Percentiles rank a stretch among this genome's conserved stretches.
phyloP scores from a whole-genome alignment of 2,113 vertebrate species.

The Miniopterus natalensis region DNA sequence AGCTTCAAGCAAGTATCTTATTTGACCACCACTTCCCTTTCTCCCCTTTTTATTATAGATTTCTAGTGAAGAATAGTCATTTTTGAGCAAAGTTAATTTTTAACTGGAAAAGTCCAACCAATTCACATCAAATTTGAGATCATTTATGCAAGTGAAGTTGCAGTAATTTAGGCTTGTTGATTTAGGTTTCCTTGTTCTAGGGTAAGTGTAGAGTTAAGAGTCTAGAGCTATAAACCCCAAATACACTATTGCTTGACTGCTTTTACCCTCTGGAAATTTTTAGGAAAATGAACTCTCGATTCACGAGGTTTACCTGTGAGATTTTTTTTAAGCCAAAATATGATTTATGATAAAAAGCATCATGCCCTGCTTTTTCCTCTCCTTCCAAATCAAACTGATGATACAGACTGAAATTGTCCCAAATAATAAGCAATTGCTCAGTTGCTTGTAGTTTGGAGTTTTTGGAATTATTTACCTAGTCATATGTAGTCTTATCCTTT shows the following conservation, averaged over 20 bases:
- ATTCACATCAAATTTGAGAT: conserved; percentile 44
- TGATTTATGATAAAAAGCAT: conserved; percentile 49
- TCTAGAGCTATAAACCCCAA: not conserved
- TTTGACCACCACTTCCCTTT: not conserved
- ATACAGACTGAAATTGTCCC: not conserved
- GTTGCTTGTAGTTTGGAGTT: not conserved
- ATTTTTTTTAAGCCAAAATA: conserved; percentile 32
- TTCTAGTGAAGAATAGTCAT: not conserved
- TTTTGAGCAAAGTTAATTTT: conserved; percentile 42
- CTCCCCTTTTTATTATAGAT: not conserved
- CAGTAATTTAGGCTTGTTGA: not conserved
- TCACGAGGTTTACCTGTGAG: not conserved
- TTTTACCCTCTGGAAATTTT: conserved; percentile 35
- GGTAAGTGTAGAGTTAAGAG: not conserved
- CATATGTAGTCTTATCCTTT: not conserved
- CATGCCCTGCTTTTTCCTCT: not conserved
- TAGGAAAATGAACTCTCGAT: not conserved
- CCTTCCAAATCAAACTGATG: not conserved
- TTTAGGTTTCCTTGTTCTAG: not conserved
- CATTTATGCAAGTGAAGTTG: conserved; percentile 29
- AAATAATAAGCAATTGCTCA: not conserved
- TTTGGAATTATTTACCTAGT: not conserved
- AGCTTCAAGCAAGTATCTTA: not conserved
- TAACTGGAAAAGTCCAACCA: conserved; percentile 5
- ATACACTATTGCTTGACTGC: not conserved